These are phyloP conservation scores for Leptoteleia sp. DNA, from an alignment of 1,140 invertebrate species.

Conservation along the genomic window DNA sequence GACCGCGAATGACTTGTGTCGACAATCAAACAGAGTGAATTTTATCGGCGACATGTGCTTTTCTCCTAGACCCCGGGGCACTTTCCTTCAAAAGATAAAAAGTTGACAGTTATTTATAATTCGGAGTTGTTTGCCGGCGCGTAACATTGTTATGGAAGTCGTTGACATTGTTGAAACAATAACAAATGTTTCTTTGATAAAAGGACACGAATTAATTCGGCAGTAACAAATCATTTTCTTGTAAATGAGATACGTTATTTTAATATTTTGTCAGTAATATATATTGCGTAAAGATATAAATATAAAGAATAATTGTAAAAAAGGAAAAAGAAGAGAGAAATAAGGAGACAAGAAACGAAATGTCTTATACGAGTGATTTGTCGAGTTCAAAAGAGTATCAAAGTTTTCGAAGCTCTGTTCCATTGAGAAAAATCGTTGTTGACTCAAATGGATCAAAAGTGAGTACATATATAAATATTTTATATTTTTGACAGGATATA, in stretches of 20 bases:
- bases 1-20: slow-evolving; percentile 21
- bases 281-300: no score
- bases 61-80: slow-evolving; percentile 10
- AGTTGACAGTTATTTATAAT: slow-evolving; percentile 18
- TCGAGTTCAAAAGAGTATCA: slow-evolving; percentile 90
- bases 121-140: slow-evolving; percentile 2
- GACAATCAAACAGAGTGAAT: slow-evolving; percentile 12
- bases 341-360: slow-evolving; percentile 67
- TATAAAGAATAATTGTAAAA: no score
- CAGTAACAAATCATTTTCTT: no score
- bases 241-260: no score
- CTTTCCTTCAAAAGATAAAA: slow-evolving; percentile 13
- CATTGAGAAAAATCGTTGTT: slow-evolving; percentile 90
- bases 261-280: no score
- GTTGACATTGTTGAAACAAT: slow-evolving; percentile 1
- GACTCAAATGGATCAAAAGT: slow-evolving; percentile 85
- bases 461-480: slow-evolving; percentile 27
- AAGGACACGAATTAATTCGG: no score
- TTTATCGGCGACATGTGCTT: slow-evolving; percentile 45
- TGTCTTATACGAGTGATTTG: slow-evolving; percentile 86
- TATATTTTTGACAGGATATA: not conserved
- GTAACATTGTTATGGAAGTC: slow-evolving; percentile 8
- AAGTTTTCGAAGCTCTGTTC: slow-evolving; percentile 92
- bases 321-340: not conserved
- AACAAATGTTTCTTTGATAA: not conserved